phyloP scores from a whole-genome alignment of 2,888 invertebrate genomes.

The Amphipyra berbera region DNA sequence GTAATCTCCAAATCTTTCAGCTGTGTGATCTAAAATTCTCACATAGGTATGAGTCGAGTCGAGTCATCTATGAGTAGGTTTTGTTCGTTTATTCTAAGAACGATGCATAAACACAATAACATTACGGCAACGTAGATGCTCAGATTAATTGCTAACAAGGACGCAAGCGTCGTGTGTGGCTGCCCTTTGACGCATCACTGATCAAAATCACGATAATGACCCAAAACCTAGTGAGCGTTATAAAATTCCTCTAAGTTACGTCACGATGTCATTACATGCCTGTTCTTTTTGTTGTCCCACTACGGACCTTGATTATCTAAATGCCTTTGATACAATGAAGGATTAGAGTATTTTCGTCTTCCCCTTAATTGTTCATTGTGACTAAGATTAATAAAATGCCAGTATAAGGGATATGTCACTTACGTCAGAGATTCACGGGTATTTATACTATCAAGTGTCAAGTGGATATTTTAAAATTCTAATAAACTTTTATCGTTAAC shows the following conservation, averaged over 20 bases:
- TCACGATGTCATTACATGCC: conserved; percentile 84
- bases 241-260: conserved; percentile 80
- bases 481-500: too few relatives aligned
- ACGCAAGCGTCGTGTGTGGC: conserved; percentile 85
- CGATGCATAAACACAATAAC: conserved; percentile 61
- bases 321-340: conserved; percentile 77
- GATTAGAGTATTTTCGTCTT: conserved; percentile 71
- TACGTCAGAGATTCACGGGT: neutral
- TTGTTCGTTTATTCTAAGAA: conserved; percentile 39
- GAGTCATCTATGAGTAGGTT: conserved; percentile 25
- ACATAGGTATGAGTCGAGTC: too few relatives aligned
- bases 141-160: conserved; percentile 82
- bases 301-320: conserved; percentile 81
- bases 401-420: conserved; percentile 5
- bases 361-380: conserved; percentile 78
- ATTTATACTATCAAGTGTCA: too few relatives aligned
- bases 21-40: conserved; percentile 11
- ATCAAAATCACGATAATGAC: conserved; percentile 84
- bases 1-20: too few relatives aligned
- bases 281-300: conserved; percentile 67
- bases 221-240: conserved; percentile 77
- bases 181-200: conserved; percentile 79
- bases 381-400: conserved; percentile 47
- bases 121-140: conserved; percentile 68
- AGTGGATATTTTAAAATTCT: too few relatives aligned